Evolutionary conservation across 1,140 invertebrate species (phyloP), one percentile per base, ranked within the genome.

Genomic region (Zaprionus capensis): DNA sequence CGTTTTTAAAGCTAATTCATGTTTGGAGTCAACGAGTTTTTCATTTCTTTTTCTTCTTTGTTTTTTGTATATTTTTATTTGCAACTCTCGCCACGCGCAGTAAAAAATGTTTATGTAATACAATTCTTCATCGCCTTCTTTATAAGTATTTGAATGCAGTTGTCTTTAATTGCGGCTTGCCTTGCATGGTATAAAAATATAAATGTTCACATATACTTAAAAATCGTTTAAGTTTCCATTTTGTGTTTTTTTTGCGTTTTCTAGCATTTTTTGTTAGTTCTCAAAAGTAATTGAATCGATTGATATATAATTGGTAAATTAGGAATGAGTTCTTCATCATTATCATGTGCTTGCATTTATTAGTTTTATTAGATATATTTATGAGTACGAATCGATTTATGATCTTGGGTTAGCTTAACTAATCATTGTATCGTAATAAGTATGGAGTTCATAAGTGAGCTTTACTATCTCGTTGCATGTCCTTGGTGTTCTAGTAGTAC

Each of bases 141-240:
- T 78, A 77, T 80, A 75, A 57, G 41, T 72, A 68, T 78, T 81
- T 31, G 75, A 44, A 68, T 74, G 53, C 61, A 66, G 57, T 81
- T 78, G 24, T 80, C 58, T 87, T 84, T 61, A 71, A 81, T 86
- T 90, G 57, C 67, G 67, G 71, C 78, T 78, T 87, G 69, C 69
- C 81, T 88, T 80, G 84, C 84, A 88, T 88, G 85, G 85, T 88
- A 88, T 88, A 88, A 88, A 88, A 88, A 88, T 91, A 91, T 91
- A 91, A 91, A 91, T 82, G 86, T 91, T 78, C 78, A 91, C 80
- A 91, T 91, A 82, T 91, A 90, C 78, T 78, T 84, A 87, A 87
- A 88, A 87, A 90, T 75, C 64, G 58, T 88, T 72, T 72, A 76
- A 76, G 81, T 76, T 74, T 69, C 20, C 46, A 5, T 51, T 41